Base-by-base conservation (phyloP, 2,113 vertebrate genomes). In the Gasterosteus nipponicus region DNA sequence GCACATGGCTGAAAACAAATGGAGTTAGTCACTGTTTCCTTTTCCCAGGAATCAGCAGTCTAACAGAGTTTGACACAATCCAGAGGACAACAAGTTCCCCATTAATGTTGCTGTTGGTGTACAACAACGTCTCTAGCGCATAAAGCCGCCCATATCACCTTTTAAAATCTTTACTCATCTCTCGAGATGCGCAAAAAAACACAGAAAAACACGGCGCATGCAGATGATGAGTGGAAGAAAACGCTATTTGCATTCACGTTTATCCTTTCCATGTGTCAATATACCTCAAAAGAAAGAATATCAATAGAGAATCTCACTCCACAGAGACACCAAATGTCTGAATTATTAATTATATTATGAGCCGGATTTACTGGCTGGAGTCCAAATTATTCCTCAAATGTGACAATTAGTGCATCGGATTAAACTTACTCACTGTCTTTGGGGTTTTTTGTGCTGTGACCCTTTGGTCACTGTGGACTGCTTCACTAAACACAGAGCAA, bases 1-100 rank as follows among this genome's bases (percentile, higher is more conserved):
- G 61, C 83, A 84, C 73, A 82, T 81, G 78, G 62, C 44, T 78
- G 56, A 79, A 88, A 82, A 86, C 77, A 87, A 88, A 86, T 73
- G 51, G 56, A 62, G 68, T 83, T 85, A 71, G 71, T 77, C 83
- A 84, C 54, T 80, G 75, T 86, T 86, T 87, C 71, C 72, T 47
- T 87, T 84, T 83, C 56, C 67, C 61, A 77, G 61, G 54, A 70
- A 83, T 73, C 77, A 75, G 61, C 83, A 77, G 44, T 77, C 77
- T 68, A 54, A 10, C 39, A 42, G 6, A 26, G 41, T 83, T 72
- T 41, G 61, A 72, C 53, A 59, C 41, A 33, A 71, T 29, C 46
- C 65, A 66, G 60, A 74, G 68, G 54, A 79, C 66, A 83, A 71
- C 69, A 42, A 68, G 68, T 87, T 86, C 33, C 77, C n/a, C 77